phyloP scores from a whole-genome alignment of 2,888 invertebrate species.

The Gryllus longicercus region DNA sequence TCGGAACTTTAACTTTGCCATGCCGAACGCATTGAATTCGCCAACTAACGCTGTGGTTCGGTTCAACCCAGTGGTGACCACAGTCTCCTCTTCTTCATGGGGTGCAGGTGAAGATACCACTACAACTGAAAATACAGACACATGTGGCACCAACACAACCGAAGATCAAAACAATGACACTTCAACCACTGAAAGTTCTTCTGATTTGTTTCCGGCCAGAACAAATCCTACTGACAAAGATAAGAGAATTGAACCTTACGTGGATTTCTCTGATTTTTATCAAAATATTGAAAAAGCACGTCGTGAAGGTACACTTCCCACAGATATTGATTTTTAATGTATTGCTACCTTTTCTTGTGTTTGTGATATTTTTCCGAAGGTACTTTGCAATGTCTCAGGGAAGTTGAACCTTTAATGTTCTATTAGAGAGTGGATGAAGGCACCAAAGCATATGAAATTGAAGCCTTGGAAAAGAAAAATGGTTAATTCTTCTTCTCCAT shows the following conservation, averaged over 20 bases:
- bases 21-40: constrained; percentile 57
- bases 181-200: constrained; percentile 47
- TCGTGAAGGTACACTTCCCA: constrained; percentile 63
- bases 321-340: constrained; percentile 53
- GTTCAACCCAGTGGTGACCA: constrained; percentile 61
- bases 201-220: constrained; percentile 44
- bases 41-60: constrained; percentile 55
- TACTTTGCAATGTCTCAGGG: no score
- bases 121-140: constrained; percentile 28
- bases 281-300: constrained; percentile 65
- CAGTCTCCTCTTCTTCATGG: constrained; percentile 39
- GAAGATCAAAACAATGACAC: constrained; percentile 47
- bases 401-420: no score
- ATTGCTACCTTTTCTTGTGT: background rate
- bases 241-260: constrained; percentile 72
- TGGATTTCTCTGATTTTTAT: constrained; percentile 79
- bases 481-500: no score
- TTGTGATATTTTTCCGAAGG: no score
- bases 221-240: constrained; percentile 54
- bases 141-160: constrained; percentile 39
- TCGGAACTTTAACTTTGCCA: constrained; percentile 77
- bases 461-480: no score
- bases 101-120: constrained; percentile 27
- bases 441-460: no score
- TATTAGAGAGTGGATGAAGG: no score